These are phyloP conservation scores for Amphipoea lucens DNA, from an alignment of 2,888 invertebrate genomes.

Conservation along the genomic window DNA sequence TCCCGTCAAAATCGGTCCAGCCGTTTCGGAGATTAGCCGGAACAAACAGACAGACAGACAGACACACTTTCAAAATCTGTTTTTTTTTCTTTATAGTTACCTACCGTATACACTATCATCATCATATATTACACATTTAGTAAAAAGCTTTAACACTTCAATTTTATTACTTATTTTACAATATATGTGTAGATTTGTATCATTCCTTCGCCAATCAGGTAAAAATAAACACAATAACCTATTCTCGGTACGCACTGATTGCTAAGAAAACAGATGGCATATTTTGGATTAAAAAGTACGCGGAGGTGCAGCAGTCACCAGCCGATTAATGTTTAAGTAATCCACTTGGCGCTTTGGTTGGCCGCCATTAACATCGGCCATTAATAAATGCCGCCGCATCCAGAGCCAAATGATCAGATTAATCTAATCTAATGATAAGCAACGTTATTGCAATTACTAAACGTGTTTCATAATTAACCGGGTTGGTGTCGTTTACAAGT, in stretches of 20 bases:
- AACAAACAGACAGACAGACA: not conserved
- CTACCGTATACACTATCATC: too few relatives aligned
- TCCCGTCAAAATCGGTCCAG: not conserved
- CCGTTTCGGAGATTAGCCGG: not conserved
- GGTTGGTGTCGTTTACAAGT: slow-evolving; percentile 34
- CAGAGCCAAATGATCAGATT: slow-evolving; percentile 53
- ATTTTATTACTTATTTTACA: not conserved
- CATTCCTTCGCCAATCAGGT: slow-evolving; percentile 33
- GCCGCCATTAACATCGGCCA: slow-evolving; percentile 39
- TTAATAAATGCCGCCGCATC: slow-evolving; percentile 46
- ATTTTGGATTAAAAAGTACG: slow-evolving; percentile 45
- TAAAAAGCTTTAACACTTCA: not conserved
- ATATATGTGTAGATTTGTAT: not conserved
- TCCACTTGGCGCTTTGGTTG: slow-evolving; percentile 27
- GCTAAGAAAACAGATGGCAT: slow-evolving; percentile 40
- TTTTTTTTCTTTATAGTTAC: not conserved
- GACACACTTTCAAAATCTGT: not conserved
- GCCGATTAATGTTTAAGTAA: slow-evolving; percentile 50
- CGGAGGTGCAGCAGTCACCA: slow-evolving; percentile 16
- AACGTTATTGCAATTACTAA: slow-evolving; percentile 64
- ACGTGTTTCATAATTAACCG: slow-evolving; percentile 59
- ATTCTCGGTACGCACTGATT: not conserved
- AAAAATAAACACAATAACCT: slow-evolving; percentile 23
- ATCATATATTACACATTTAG: not conserved
- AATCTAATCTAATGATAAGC: slow-evolving; percentile 67